Conservation (phyloP, 1,140 invertebrate genomes). For the Eubasilissa regina region DNA sequence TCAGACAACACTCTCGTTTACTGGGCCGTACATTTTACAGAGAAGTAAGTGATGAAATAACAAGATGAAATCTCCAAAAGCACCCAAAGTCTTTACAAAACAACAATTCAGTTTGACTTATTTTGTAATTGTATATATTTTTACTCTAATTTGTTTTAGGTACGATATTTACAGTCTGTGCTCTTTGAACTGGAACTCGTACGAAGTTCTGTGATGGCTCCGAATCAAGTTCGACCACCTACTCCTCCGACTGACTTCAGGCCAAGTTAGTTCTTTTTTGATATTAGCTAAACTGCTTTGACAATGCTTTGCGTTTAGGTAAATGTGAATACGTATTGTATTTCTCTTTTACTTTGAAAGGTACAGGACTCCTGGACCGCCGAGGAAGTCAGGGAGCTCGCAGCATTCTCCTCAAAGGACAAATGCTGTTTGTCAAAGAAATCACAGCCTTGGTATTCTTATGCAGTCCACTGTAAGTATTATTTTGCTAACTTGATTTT, state of each 20-base stretch:
- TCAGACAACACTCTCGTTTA: no score
- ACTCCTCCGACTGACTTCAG: constrained; percentile 44
- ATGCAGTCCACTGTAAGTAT: constrained; percentile 87
- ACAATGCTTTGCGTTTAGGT: no score
- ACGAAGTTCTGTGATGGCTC: constrained; percentile 65
- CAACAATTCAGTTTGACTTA: no score
- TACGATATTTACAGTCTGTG: constrained; percentile 81
- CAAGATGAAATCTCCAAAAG: no score
- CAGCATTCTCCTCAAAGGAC: constrained; percentile 85
- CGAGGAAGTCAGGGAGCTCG: constrained; percentile 80
- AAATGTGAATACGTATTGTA: neutral
- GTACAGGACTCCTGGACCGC: constrained; percentile 66
- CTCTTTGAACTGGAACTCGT: constrained; percentile 84
- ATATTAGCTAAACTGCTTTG: no score
- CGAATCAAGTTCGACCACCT: constrained; percentile 51
- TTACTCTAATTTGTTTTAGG: constrained; percentile 75
- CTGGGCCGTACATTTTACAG: no score
- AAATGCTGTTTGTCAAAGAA: constrained; percentile 87
- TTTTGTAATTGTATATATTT: no score
- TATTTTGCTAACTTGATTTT: neutral
- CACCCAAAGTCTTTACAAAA: no score
- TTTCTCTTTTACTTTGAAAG: constrained; percentile 22
- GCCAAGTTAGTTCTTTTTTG: constrained; percentile 52
- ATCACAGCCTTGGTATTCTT: constrained; percentile 86
- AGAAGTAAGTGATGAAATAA: no score